Evolutionary conservation across 2,797 vertebrate species (phyloP).

Genomic region (Cossypha polioptera): DNA sequence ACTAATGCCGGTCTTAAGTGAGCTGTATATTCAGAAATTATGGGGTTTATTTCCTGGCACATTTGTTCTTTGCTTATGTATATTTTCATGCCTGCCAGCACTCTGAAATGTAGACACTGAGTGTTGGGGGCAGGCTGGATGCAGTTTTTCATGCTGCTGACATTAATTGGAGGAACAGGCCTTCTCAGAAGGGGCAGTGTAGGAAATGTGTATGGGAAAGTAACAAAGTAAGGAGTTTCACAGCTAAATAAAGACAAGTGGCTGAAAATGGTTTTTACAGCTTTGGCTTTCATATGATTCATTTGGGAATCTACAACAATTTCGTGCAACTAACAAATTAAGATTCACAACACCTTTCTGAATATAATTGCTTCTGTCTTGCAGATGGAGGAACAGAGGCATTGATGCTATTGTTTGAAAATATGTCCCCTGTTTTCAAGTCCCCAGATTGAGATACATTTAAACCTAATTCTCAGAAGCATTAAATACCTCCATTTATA

Average conservation of each 20-base stretch:
- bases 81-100: slow-evolving; percentile 19
- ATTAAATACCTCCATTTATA: not conserved
- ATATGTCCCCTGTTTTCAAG: not conserved
- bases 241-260: slow-evolving; percentile 37
- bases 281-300: slow-evolving; percentile 23
- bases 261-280: slow-evolving; percentile 24
- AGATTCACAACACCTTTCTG: slow-evolving; percentile 20
- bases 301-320: slow-evolving; percentile 13
- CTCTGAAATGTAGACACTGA: not conserved
- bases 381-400: slow-evolving; percentile 25
- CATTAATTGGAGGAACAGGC: slow-evolving; percentile 38
- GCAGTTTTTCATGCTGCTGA: slow-evolving; percentile 26
- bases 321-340: slow-evolving; percentile 19
- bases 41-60: not conserved
- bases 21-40: not conserved
- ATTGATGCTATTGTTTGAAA: slow-evolving; percentile 17
- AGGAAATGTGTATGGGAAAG: slow-evolving; percentile 3
- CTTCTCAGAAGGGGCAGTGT: slow-evolving; percentile 28
- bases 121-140: not conserved
- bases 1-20: not conserved
- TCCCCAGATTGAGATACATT: not conserved
- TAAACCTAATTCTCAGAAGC: slow-evolving; percentile 20
- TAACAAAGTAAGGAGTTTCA: slow-evolving; percentile 27
- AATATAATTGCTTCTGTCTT: slow-evolving; percentile 32
- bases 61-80: not conserved